Percentiles rank a stretch among this genome's conserved stretches.
These are phyloP conservation scores for Dasyornis broadbenti DNA, from an alignment of 2,113 vertebrate species.

Conservation along the genomic window DNA sequence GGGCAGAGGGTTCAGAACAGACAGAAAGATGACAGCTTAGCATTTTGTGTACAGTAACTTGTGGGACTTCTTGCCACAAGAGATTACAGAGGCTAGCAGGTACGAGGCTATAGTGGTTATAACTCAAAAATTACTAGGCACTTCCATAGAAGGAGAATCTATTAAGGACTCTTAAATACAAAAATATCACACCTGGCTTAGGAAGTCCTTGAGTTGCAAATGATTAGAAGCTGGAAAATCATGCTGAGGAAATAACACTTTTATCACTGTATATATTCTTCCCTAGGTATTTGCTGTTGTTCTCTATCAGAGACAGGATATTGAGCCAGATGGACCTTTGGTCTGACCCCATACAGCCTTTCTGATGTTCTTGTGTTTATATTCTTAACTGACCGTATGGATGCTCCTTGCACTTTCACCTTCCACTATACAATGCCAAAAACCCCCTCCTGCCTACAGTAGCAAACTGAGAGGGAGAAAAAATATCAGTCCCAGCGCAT, in stretches of 20 bases:
- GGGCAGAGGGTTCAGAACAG: background rate
- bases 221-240: constrained; percentile 18
- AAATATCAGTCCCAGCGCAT: background rate
- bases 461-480: background rate
- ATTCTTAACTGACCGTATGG: constrained; percentile 44
- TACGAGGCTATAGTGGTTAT: background rate
- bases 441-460: background rate
- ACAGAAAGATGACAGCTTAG: background rate
- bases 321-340: constrained; percentile 54
- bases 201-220: constrained; percentile 52
- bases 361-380: constrained; percentile 47
- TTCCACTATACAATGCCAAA: background rate
- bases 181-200: constrained; percentile 27
- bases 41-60: background rate
- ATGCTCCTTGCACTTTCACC: constrained; percentile 50
- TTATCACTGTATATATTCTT: constrained; percentile 39
- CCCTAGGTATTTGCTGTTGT: constrained; percentile 39
- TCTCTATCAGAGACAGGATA: constrained; percentile 56
- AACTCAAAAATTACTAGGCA: constrained; percentile 15
- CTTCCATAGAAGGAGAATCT: constrained; percentile 1
- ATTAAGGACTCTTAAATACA: constrained; percentile 12
- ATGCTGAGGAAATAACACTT: constrained; percentile 41
- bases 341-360: constrained; percentile 33
- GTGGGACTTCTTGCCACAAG: background rate
- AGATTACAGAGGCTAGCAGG: background rate